A percentile compares a stretch with the other conserved stretches of the same genome.
Conservation (phyloP, 23 tunicate genomes). For the Trididemnum clinides region DNA sequence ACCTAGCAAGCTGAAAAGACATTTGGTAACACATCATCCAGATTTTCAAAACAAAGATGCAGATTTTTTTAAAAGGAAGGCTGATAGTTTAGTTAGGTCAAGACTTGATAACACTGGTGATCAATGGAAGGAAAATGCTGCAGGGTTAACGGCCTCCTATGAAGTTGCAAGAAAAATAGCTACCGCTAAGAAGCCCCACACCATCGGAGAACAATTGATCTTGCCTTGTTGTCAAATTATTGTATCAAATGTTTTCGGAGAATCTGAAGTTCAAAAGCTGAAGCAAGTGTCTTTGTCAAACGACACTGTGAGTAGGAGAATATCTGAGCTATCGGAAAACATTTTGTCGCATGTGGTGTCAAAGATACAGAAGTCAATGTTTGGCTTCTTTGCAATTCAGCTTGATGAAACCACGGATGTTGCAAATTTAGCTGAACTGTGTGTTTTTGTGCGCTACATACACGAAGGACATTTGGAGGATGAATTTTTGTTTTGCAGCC, state of each 20-base stretch:
- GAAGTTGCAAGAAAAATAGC: slow-evolving; percentile 70
- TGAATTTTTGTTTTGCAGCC: slow-evolving; percentile 35
- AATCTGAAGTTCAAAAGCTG: slow-evolving; percentile 61
- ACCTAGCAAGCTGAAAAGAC: slow-evolving; percentile 61
- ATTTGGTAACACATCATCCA: slow-evolving; percentile 49
- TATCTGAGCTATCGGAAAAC: slow-evolving; percentile 58
- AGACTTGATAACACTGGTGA: slow-evolving; percentile 49
- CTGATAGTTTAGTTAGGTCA: slow-evolving; percentile 35
- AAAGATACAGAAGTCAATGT: slow-evolving; percentile 59
- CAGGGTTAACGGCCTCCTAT: slow-evolving; percentile 60
- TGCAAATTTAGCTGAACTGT: slow-evolving; percentile 56
- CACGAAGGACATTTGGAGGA: slow-evolving; percentile 63
- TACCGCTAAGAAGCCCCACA: slow-evolving; percentile 67
- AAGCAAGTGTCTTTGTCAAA: slow-evolving; percentile 63
- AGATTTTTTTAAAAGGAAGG: slow-evolving; percentile 57
- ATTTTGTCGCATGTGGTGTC: slow-evolving; percentile 65
- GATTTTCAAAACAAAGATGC: slow-evolving; percentile 58
- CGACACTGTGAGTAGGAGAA: slow-evolving; percentile 71
- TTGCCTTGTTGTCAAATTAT: slow-evolving; percentile 59
- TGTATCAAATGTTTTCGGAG: slow-evolving; percentile 43
- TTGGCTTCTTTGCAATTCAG: slow-evolving; percentile 62
- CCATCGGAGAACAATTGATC: slow-evolving; percentile 66
- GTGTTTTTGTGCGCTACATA: slow-evolving; percentile 51
- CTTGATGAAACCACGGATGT: slow-evolving; percentile 66
- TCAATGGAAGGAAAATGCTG: slow-evolving; percentile 36